These are phyloP conservation scores for Paedocypris micromegethes DNA, from an alignment of 2,797 vertebrate species.

Conservation along the genomic window DNA sequence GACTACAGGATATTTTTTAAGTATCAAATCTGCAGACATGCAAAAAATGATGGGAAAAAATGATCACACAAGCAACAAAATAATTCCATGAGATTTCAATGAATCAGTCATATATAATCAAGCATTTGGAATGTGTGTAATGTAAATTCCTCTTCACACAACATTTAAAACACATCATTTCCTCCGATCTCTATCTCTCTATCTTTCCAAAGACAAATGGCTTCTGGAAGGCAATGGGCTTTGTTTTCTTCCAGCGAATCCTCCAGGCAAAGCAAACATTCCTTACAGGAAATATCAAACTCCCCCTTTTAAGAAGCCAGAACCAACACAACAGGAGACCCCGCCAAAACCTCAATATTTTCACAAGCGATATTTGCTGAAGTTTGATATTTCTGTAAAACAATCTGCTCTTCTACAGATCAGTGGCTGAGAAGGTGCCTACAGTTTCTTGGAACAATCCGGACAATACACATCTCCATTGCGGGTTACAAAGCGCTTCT, in stretches of 20 bases:
- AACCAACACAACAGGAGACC: slow-evolving; percentile 27
- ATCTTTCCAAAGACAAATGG: slow-evolving; percentile 18
- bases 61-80: too few species aligned
- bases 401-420: slow-evolving; percentile 2
- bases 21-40: too few species aligned
- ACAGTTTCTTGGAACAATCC: slow-evolving; percentile 85
- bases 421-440: slow-evolving; percentile 30
- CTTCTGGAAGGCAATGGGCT: slow-evolving; percentile 6
- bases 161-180: slow-evolving; percentile 2
- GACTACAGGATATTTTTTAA: too few species aligned
- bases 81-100: too few species aligned
- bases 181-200: neutral
- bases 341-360: slow-evolving; percentile 15
- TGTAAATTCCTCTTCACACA: neutral
- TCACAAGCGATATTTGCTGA: slow-evolving; percentile 10
- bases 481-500: slow-evolving; percentile 86
- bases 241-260: slow-evolving; percentile 7
- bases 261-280: slow-evolving; percentile 9
- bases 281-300: slow-evolving; percentile 23
- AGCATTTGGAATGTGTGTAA: too few species aligned
- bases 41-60: too few species aligned
- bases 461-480: slow-evolving; percentile 83
- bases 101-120: too few species aligned
- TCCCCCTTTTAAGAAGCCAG: slow-evolving; percentile 25
- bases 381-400: slow-evolving; percentile 3